These are phyloP conservation scores for Xylophagus ater DNA, from an alignment of 2,888 invertebrate genomes.

Conservation along the genomic window DNA sequence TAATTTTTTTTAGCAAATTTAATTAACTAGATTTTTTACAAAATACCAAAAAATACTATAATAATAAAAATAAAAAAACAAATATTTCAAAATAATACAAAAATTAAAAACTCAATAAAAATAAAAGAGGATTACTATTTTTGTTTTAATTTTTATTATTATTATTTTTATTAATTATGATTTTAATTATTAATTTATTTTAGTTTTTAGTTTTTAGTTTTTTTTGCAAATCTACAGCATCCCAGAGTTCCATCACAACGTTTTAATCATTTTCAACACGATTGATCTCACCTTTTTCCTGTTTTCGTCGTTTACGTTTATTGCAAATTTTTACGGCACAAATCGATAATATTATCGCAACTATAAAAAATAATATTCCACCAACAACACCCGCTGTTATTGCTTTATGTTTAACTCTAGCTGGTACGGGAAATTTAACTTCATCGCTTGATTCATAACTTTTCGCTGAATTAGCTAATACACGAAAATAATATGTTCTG, in stretches of 20 bases:
- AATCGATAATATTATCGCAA: slow-evolving; percentile 92
- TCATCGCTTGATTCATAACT: slow-evolving; percentile 81
- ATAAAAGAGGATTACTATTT: too few species aligned
- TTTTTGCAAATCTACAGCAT: slow-evolving; percentile 21
- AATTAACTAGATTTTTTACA: too few species aligned
- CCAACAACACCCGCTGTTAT: slow-evolving; percentile 95
- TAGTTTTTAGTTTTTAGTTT: too few species aligned
- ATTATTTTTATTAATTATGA: too few species aligned
- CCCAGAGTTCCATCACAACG: slow-evolving; percentile 19
- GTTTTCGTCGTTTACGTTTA: slow-evolving; percentile 91
- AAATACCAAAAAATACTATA: too few species aligned
- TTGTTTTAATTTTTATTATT: too few species aligned
- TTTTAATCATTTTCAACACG: slow-evolving; percentile 8
- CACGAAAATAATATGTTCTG: slow-evolving; percentile 83
- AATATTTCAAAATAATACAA: too few species aligned
- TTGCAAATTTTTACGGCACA: slow-evolving; percentile 98
- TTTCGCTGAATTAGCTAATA: slow-evolving; percentile 75
- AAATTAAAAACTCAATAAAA: too few species aligned
- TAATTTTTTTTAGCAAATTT: too few species aligned
- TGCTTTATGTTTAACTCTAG: slow-evolving; percentile 86
- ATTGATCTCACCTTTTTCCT: slow-evolving; percentile 79
- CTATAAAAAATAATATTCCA: slow-evolving; percentile 93
- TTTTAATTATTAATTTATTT: too few species aligned
- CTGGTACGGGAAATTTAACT: slow-evolving; percentile 80
- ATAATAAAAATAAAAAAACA: too few species aligned